phyloP scores from a whole-genome alignment of 2,888 invertebrate genomes.

The Acanthosepion lycidas region DNA sequence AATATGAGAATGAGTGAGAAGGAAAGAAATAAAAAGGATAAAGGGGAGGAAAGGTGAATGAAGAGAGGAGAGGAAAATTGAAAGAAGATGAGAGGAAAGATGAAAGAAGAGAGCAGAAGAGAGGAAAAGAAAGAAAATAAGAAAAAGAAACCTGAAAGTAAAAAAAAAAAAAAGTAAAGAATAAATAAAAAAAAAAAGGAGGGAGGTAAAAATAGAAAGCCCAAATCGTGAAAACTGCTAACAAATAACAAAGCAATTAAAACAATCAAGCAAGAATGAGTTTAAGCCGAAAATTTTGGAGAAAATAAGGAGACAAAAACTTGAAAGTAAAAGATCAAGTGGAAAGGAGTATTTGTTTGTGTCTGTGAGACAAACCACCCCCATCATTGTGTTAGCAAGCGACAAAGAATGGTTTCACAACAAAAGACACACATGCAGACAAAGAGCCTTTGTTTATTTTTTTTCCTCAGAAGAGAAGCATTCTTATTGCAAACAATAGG shows the following conservation, averaged over 20 bases:
- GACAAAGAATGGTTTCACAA: background rate
- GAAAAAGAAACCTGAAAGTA: background rate
- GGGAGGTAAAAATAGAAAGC: background rate
- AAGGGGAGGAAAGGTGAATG: too few relatives aligned
- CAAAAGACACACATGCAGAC: background rate
- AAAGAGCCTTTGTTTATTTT: background rate
- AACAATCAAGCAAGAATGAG: background rate
- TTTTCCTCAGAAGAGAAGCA: background rate
- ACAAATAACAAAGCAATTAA: background rate
- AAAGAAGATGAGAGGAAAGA: rapidly evolving
- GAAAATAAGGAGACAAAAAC: background rate
- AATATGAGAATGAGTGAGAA: too few relatives aligned
- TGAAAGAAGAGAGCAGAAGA: too few relatives aligned
- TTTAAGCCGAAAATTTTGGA: background rate
- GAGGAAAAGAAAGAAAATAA: background rate
- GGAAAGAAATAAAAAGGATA: background rate
- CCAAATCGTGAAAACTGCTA: background rate
- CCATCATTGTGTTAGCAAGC: background rate
- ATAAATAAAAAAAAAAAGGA: too few relatives aligned
- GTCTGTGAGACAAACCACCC: background rate
- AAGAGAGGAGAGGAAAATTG: background rate
- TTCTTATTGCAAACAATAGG: background rate
- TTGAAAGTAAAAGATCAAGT: slow-evolving; percentile 33
- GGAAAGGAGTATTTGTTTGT: background rate
- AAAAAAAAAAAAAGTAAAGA: background rate